phyloP scores from a whole-genome alignment of 2,888 invertebrate species.

The Mesorhabditis spiculigera region DNA sequence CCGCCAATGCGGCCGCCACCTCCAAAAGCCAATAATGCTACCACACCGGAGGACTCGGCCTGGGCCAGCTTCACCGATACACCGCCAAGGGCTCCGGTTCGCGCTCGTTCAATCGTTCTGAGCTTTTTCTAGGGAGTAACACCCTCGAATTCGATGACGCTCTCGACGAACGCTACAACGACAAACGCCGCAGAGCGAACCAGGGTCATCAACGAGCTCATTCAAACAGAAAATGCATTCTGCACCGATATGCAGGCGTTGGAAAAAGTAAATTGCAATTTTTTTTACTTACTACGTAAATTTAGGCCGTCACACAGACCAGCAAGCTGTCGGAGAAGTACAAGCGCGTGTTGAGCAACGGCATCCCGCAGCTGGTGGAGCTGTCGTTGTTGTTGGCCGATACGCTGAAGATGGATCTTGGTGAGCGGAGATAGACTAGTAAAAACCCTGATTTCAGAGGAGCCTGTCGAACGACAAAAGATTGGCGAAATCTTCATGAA shows the following conservation, averaged over 20 bases:
- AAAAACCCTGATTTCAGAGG: conserved; percentile 22
- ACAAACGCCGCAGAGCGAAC: not conserved
- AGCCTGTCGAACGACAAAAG: conserved; percentile 28
- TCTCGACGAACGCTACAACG: not conserved
- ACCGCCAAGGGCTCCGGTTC: not conserved
- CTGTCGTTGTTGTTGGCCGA: not conserved
- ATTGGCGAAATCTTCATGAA: conserved; percentile 42
- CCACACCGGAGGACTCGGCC: not conserved
- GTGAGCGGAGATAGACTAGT: not conserved
- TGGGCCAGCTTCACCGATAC: not conserved
- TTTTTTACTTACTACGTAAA: not conserved
- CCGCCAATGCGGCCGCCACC: conserved; percentile 38
- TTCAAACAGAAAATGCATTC: not conserved
- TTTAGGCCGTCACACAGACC: not conserved
- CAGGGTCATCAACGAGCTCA: not conserved
- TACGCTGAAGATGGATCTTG: conserved; percentile 4
- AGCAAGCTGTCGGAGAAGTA: not conserved
- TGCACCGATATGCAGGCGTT: conserved; percentile 2
- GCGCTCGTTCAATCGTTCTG: too few relatives aligned
- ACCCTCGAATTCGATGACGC: not conserved
- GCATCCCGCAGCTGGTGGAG: not conserved
- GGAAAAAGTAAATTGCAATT: not conserved
- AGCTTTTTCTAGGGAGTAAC: not conserved
- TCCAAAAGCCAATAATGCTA: conserved; percentile 17
- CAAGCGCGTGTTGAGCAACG: not conserved